Percentiles rank a stretch among this genome's conserved stretches.
Evolutionary conservation across 2,113 vertebrate species (phyloP).

Genomic region (Aramus guarauna): DNA sequence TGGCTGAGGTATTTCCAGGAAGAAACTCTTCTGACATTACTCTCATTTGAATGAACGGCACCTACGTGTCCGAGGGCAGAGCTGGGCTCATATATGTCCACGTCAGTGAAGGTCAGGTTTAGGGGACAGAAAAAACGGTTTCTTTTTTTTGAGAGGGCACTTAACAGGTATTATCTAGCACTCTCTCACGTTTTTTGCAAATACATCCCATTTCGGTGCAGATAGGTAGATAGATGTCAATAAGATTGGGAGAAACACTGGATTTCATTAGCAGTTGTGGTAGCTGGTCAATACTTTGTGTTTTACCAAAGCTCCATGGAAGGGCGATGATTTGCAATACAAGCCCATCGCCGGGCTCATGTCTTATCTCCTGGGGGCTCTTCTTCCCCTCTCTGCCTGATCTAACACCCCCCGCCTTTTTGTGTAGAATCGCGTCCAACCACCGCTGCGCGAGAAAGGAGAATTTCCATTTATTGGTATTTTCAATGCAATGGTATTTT

Average conservation of each 20-base stretch:
- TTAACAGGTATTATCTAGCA: neutral
- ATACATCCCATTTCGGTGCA: neutral
- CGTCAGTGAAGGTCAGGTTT: neutral
- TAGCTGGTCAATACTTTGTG: neutral
- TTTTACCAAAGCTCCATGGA: neutral
- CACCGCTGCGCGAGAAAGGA: neutral
- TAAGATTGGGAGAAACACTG: neutral
- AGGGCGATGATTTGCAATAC: neutral
- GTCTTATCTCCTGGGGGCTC: neutral
- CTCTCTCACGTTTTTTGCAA: neutral
- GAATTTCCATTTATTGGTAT: neutral
- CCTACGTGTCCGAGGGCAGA: neutral
- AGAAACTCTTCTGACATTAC: neutral
- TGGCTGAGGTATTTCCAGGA: neutral
- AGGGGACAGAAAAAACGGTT: neutral
- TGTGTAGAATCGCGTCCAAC: neutral
- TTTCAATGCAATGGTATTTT: neutral
- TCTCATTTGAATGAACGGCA: neutral
- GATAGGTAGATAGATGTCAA: no score
- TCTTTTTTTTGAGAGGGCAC: neutral
- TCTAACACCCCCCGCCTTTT: neutral
- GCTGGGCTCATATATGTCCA: neutral
- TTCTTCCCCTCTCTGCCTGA: neutral
- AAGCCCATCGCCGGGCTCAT: neutral
- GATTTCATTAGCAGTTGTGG: neutral